Evolutionary conservation across 2,113 vertebrate genomes (phyloP), one percentile per base, ranked within the genome.

Genomic region (Platanista minor): DNA sequence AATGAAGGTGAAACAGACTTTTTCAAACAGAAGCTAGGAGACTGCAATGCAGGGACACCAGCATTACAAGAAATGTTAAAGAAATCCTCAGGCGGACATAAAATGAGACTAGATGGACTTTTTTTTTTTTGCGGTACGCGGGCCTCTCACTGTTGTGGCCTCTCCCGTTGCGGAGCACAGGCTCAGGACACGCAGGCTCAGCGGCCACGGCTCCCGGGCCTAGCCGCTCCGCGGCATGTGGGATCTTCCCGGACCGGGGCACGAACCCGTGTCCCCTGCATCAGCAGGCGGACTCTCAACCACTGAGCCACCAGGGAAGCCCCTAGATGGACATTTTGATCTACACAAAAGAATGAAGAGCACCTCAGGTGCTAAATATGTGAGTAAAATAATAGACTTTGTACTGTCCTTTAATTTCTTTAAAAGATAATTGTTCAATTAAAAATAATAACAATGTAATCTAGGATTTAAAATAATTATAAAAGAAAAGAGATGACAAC

Each of bases 51-150:
- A 69, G 18, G 52, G n/a, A 20, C 1, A 0, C 2, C 8, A n/a
- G 67, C 6, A 8, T 23, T 5, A 27, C 17, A 33, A 36, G 57
- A 57, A 91, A n/a, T 12, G 1, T 31, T 5, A 31, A 8, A 21
- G 59, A 39, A n/a, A 10, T 17, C 25, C 33, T n/a, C 1, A 17
- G 39, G 4, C 8, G 3, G 43, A 7, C 6, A 5, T 1, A 12
- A 66, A 23, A 25, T 14, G 25, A 12, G 2, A 41, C 31, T 7
- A 3, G 59, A 18, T 17, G 39, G 39, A 41, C 31, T 8, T 7
- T 9, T 18, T 36, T n/a, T n/a, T n/a, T n/a, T n/a, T n/a, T n/a
- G n/a, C n/a, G n/a, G n/a, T n/a, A n/a, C n/a, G n/a, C n/a, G n/a
- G n/a, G n/a, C n/a, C n/a, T n/a, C n/a, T n/a, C n/a, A n/a, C n/a